Percentiles rank a stretch among this genome's conserved stretches.
Evolutionary conservation across 2,113 vertebrate genomes (phyloP).

Genomic region (Nanorana parkeri): DNA sequence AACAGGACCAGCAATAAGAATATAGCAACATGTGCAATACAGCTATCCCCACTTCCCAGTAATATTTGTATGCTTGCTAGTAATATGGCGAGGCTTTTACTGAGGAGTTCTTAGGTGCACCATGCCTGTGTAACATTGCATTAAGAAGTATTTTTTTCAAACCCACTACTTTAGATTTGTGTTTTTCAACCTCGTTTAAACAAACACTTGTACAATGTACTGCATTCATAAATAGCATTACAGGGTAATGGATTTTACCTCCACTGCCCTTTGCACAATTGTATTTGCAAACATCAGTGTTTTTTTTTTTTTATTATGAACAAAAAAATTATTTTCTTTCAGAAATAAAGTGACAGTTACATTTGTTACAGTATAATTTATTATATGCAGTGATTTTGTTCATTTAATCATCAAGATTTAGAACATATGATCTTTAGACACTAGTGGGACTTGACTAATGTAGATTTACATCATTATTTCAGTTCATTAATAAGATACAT

Average conservation of each 20-base stretch:
- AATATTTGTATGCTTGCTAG: too few species aligned
- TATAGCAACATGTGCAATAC: too few species aligned
- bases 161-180: not conserved
- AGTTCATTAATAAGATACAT: conserved; percentile 49
- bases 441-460: conserved; percentile 53
- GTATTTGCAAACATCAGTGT: conserved; percentile 17
- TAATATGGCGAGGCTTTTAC: too few species aligned
- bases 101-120: not conserved
- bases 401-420: conserved; percentile 4
- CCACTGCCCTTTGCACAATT: not conserved
- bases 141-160: not conserved
- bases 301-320: not conserved
- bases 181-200: not conserved
- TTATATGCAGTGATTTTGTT: conserved; percentile 1
- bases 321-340: not conserved
- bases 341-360: conserved; percentile 28
- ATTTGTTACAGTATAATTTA: conserved; percentile 16
- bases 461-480: conserved; percentile 50
- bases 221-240: conserved; percentile 3
- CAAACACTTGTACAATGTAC: not conserved
- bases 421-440: conserved; percentile 12
- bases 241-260: conserved; percentile 3
- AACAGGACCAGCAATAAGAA: too few species aligned
- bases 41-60: too few species aligned
- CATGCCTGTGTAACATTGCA: not conserved